Percentiles rank a stretch among this genome's conserved stretches.
Conservation (phyloP, 2,888 invertebrate species). For the Campaea margaritaria region DNA sequence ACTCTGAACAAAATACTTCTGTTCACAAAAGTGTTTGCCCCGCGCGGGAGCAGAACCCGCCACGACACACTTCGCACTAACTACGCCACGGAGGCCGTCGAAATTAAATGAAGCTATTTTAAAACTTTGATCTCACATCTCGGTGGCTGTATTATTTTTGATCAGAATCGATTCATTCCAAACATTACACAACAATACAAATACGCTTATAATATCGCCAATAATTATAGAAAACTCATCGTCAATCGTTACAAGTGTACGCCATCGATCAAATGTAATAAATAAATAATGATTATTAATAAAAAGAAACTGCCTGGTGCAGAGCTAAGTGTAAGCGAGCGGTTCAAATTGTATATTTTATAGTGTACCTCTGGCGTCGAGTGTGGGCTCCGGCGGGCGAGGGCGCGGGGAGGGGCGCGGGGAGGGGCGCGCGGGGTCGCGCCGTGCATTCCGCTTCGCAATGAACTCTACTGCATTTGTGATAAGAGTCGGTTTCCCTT, state of each 20-base stretch:
- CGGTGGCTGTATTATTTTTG: not conserved
- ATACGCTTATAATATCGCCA: constrained; percentile 45
- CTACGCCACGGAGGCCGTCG: no score
- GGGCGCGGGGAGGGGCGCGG: no score
- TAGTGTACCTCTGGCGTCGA: no score
- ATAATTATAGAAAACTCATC: constrained; percentile 37
- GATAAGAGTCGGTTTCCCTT: constrained; percentile 63
- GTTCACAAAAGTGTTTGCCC: no score
- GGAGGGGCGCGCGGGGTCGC: constrained; percentile 46
- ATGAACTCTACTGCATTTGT: constrained; percentile 65
- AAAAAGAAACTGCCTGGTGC: constrained; percentile 51
- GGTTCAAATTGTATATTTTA: constrained; percentile 46
- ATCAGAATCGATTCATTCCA: constrained; percentile 25
- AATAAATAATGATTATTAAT: constrained; percentile 33
- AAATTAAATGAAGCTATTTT: no score
- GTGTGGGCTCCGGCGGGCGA: no score
- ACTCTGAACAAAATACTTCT: no score
- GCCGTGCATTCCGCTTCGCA: constrained; percentile 57
- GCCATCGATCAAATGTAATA: constrained; percentile 51
- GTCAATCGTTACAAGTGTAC: constrained; percentile 34
- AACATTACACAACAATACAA: constrained; percentile 28
- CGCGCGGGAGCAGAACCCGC: no score
- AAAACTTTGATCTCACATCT: no score
- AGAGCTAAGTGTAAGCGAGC: constrained; percentile 46
- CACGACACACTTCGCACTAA: no score